Conservation (phyloP, 2,113 vertebrate genomes). For the Barnardius zonarius region DNA sequence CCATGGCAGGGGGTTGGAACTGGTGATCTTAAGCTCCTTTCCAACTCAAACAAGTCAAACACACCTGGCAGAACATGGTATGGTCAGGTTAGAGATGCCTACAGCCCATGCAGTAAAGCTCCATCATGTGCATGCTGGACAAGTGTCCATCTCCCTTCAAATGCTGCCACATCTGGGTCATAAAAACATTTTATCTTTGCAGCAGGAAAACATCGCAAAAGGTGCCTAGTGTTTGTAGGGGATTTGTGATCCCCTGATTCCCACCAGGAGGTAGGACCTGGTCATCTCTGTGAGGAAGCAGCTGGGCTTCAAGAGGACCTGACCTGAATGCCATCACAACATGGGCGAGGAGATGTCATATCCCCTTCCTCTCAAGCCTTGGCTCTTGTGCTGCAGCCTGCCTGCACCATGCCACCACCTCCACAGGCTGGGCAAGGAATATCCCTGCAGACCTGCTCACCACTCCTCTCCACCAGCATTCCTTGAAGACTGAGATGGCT, state of each 20-base stretch:
- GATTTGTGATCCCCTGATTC: background rate
- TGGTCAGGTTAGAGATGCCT: background rate
- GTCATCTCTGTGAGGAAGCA: background rate
- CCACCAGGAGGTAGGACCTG: background rate
- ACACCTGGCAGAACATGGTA: accelerated
- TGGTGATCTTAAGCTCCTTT: background rate
- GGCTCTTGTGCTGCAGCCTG: background rate
- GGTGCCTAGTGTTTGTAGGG: background rate
- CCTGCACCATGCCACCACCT: background rate
- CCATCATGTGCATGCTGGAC: background rate
- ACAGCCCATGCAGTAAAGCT: background rate
- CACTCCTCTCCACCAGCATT: background rate
- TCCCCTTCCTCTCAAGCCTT: background rate
- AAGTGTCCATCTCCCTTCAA: background rate
- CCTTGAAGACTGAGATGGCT: background rate
- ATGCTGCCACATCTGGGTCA: background rate
- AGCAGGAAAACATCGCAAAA: background rate
- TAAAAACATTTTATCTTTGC: background rate
- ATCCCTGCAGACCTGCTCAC: background rate
- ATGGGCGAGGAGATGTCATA: background rate
- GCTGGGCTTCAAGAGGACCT: background rate
- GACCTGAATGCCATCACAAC: background rate
- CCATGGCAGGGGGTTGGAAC: background rate
- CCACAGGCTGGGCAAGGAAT: background rate
- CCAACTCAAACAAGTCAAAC: background rate